These are phyloP conservation scores for Cryptotis parvus DNA, from an alignment of 2,113 vertebrate genomes.

Conservation along the genomic window DNA sequence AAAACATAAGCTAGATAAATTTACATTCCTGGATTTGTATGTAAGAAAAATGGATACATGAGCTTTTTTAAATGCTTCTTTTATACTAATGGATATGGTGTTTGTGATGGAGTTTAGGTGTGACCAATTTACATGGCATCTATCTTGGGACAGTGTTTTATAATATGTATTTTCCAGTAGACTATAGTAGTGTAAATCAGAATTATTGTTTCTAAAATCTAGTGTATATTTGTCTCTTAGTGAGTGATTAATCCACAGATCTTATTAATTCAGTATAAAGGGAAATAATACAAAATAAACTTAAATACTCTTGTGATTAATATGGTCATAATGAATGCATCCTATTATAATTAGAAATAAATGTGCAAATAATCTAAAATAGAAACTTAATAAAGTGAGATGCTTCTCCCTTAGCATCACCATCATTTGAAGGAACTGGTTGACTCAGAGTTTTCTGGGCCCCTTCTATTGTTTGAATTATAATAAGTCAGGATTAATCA, in stretches of 20 bases:
- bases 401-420: neutral
- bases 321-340: too few species aligned
- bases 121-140: neutral
- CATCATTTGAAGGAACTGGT: neutral
- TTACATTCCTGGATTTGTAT: neutral
- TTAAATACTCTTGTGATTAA: neutral
- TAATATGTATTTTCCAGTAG: neutral
- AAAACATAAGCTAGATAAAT: constrained; percentile 21
- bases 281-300: constrained; percentile 7
- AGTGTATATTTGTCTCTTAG: neutral
- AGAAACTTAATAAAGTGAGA: neutral
- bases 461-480: neutral
- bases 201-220: neutral
- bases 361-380: neutral
- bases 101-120: neutral
- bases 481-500: neutral
- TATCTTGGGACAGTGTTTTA: neutral
- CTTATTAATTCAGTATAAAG: neutral
- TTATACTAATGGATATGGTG: neutral
- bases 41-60: neutral
- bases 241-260: neutral
- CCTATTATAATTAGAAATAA: neutral
- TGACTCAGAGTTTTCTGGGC: neutral
- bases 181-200: neutral
- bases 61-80: neutral